These are phyloP conservation scores for Archocentrus centrarchus DNA, from an alignment of 2,113 vertebrate genomes.

Conservation along the genomic window DNA sequence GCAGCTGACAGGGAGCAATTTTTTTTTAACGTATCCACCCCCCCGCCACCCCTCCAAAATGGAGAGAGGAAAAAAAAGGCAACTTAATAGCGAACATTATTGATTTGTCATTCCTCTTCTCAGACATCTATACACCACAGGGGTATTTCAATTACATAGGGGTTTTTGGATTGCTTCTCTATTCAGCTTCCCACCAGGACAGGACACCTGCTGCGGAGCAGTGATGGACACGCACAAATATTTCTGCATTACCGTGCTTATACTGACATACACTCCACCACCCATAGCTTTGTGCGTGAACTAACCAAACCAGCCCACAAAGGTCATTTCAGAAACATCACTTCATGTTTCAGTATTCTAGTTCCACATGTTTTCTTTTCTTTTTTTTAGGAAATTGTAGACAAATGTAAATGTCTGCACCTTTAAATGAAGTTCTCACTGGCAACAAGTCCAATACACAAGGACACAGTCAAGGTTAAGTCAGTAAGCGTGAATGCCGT, in stretches of 20 bases:
- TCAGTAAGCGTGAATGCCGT: neutral
- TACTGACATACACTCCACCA: neutral
- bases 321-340: neutral
- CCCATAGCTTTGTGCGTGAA: neutral
- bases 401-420: neutral
- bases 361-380: neutral
- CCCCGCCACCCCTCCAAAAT: conserved; percentile 38
- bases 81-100: conserved; percentile 73
- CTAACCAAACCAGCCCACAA: neutral
- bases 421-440: neutral
- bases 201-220: conserved; percentile 33
- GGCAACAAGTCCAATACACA: neutral
- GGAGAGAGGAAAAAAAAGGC: conserved; percentile 29
- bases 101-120: conserved; percentile 75
- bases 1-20: conserved; percentile 69
- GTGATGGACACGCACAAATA: conserved; percentile 30
- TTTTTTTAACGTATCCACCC: conserved; percentile 24
- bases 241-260: neutral
- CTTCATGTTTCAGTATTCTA: neutral
- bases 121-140: conserved; percentile 64
- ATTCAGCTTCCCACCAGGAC: conserved; percentile 23
- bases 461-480: conserved; percentile 18
- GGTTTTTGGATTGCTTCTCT: conserved; percentile 44
- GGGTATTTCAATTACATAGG: conserved; percentile 71
- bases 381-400: neutral